These are phyloP conservation scores for Drosophila ohnishii DNA, from an alignment of 1,140 invertebrate species.

Conservation along the genomic window DNA sequence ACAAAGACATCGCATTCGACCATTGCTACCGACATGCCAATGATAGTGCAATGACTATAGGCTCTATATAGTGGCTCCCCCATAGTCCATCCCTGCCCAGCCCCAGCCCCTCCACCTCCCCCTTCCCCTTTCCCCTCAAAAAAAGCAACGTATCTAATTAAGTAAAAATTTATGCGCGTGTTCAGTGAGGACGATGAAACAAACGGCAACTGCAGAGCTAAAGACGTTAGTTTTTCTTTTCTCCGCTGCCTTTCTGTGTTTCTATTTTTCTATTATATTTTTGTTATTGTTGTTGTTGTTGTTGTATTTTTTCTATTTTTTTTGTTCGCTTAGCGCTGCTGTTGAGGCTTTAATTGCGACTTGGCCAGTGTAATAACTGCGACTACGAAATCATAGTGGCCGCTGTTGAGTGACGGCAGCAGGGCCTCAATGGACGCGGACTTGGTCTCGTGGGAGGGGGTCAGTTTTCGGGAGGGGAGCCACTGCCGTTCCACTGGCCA, in stretches of 20 bases:
- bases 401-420: constrained; percentile 21
- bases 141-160: constrained; percentile 65
- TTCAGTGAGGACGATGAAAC: constrained; percentile 77
- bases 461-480: constrained; percentile 7
- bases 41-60: constrained; percentile 43
- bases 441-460: constrained; percentile 9
- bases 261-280: constrained; percentile 13
- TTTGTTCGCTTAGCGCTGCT: constrained; percentile 34
- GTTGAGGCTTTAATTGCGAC: constrained; percentile 70
- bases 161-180: constrained; percentile 78
- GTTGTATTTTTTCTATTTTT: constrained; percentile 2
- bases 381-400: constrained; percentile 59
- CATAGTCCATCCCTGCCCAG: neutral
- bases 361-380: constrained; percentile 67
- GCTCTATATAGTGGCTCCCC: neutral
- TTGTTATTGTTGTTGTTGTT: too few species aligned
- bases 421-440: constrained; percentile 8
- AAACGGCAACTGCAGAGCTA: constrained; percentile 66
- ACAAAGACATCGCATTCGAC: constrained; percentile 38
- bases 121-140: neutral
- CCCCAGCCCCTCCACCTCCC: neutral
- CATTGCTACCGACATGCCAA: constrained; percentile 49
- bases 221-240: constrained; percentile 65
- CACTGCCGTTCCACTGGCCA: constrained; percentile 5
- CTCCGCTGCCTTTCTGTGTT: constrained; percentile 25